Percentiles rank a stretch among this genome's conserved stretches.
Evolutionary conservation across 2,113 vertebrate species (phyloP).

Genomic region (Upupa epops): DNA sequence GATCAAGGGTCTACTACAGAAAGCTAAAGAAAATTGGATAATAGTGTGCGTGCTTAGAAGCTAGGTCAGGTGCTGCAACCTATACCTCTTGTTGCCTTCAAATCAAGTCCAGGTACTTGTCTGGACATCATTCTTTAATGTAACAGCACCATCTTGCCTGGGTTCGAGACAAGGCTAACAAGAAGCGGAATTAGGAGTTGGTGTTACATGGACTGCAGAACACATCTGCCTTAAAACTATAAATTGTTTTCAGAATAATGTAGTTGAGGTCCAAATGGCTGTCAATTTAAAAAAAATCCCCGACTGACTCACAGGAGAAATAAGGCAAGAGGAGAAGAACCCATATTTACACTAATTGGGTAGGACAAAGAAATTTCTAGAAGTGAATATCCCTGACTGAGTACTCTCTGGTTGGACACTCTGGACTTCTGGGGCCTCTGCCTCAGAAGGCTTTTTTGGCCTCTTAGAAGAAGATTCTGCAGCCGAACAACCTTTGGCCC

Average conservation of each 20-base stretch:
- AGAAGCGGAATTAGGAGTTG: background rate
- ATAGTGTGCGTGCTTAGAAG: background rate
- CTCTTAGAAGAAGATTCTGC: background rate
- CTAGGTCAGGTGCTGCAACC: background rate
- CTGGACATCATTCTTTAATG: background rate
- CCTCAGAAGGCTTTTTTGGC: background rate
- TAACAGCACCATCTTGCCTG: background rate
- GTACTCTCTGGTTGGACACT: background rate
- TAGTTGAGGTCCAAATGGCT: background rate
- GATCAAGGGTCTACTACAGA: background rate
- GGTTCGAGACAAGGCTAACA: background rate
- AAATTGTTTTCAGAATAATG: background rate
- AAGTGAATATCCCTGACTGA: background rate
- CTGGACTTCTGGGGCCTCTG: background rate
- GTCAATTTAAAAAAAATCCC: background rate
- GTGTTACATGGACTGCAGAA: background rate
- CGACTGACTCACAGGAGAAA: background rate
- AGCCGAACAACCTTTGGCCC: background rate
- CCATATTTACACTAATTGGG: background rate
- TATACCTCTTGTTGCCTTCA: background rate
- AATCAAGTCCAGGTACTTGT: constrained; percentile 15
- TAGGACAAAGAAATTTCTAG: background rate
- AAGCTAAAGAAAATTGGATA: constrained; percentile 36
- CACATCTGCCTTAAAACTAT: background rate
- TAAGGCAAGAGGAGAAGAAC: background rate